Percentiles rank a stretch among this genome's conserved stretches.
These are phyloP conservation scores for Panurus biarmicus DNA, from an alignment of 2,113 vertebrate species.

Conservation along the genomic window DNA sequence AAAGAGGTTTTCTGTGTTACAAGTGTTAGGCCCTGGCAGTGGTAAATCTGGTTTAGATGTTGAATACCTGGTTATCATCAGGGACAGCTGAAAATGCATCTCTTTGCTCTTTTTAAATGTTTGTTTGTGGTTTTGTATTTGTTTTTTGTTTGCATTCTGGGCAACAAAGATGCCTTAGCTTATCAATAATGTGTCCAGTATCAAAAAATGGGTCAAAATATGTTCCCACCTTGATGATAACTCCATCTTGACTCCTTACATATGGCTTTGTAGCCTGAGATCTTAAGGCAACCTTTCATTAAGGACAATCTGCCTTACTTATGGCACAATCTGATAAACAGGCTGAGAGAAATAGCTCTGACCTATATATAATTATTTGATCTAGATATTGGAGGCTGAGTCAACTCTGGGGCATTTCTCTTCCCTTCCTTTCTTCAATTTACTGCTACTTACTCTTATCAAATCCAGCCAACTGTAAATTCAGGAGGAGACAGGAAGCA, in stretches of 20 bases:
- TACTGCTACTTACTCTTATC: background rate
- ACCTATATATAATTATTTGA: constrained; percentile 14
- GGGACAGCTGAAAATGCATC: background rate
- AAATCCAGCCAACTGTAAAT: background rate
- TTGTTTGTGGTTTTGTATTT: no score
- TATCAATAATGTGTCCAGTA: background rate
- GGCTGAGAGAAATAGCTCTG: background rate
- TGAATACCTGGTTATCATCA: background rate
- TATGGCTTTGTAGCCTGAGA: background rate
- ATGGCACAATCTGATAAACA: background rate
- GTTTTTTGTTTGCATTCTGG: background rate
- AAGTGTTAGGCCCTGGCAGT: background rate
- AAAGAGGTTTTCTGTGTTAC: background rate
- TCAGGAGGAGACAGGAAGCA: background rate
- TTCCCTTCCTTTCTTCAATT: background rate
- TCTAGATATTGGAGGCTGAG: background rate
- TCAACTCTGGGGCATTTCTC: background rate
- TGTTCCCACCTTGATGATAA: background rate
- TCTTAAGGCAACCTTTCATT: background rate
- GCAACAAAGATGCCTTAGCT: background rate
- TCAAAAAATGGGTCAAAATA: background rate
- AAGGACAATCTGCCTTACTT: background rate
- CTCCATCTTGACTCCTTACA: background rate
- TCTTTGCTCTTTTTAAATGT: background rate
- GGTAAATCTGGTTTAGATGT: background rate